phyloP scores from a whole-genome alignment of 1,140 invertebrate genomes.

The Lamellibrachia luymesi region DNA sequence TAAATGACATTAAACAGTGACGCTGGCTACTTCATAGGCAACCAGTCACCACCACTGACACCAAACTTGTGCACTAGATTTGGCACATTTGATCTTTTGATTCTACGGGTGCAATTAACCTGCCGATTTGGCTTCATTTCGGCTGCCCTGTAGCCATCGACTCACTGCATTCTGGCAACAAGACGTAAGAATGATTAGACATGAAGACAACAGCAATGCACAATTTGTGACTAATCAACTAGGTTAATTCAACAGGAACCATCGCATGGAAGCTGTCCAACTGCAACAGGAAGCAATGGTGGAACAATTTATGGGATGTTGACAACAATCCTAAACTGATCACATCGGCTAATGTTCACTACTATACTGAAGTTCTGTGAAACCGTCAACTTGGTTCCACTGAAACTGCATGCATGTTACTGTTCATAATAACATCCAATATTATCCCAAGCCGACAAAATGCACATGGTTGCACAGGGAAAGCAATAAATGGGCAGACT shows the following conservation, averaged over 20 bases:
- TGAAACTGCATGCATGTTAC: no score
- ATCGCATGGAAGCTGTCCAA: neutral
- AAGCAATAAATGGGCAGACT: neutral
- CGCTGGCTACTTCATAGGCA: neutral
- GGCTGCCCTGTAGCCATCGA: neutral
- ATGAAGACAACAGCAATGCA: conserved; percentile 18
- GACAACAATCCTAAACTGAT: neutral
- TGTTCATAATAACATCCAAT: no score
- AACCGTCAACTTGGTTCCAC: no score
- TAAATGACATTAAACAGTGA: neutral
- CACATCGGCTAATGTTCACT: neutral
- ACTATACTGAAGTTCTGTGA: neutral
- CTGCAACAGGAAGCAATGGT: neutral
- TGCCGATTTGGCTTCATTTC: neutral
- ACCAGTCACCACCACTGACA: neutral
- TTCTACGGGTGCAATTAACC: neutral
- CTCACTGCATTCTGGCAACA: neutral
- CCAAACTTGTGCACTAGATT: neutral
- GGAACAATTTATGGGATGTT: neutral
- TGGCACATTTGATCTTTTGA: neutral
- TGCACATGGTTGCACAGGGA: neutral
- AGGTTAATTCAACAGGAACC: neutral
- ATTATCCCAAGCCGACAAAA: neutral
- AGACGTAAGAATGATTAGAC: conserved; percentile 15
- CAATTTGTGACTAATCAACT: conserved; percentile 10